A percentile compares a stretch with the other conserved stretches of the same genome.
Evolutionary conservation across 1,140 invertebrate species (phyloP).

Genomic region (Cepaea nemoralis): DNA sequence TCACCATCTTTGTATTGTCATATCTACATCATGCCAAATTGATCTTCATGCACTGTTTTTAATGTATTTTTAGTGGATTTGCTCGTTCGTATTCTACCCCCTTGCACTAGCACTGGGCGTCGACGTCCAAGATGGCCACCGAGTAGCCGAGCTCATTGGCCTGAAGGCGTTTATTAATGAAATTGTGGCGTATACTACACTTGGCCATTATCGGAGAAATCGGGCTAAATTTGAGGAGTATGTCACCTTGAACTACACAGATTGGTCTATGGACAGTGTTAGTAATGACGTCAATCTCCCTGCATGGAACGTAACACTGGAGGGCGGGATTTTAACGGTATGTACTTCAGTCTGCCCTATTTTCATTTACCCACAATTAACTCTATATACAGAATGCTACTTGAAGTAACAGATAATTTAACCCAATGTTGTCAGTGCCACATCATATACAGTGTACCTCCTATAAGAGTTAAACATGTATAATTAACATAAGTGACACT

Average conservation of each 20-base stretch:
- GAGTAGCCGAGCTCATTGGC: constrained; percentile 67
- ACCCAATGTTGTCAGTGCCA: too few species aligned
- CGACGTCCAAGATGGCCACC: constrained; percentile 58
- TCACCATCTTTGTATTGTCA: too few species aligned
- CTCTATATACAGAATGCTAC: too few species aligned
- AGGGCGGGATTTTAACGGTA: constrained; percentile 37
- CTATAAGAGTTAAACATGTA: too few species aligned
- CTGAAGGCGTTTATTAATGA: constrained; percentile 70
- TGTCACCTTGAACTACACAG: constrained; percentile 39
- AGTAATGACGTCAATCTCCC: constrained; percentile 37
- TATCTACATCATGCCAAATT: too few species aligned
- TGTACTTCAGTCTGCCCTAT: too few species aligned
- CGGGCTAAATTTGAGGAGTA: constrained; percentile 50
- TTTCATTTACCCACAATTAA: too few species aligned
- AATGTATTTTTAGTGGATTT: constrained; percentile 57
- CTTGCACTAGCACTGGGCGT: constrained; percentile 67
- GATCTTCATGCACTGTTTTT: not conserved
- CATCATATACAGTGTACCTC: too few species aligned
- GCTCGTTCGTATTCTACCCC: constrained; percentile 70
- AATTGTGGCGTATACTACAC: constrained; percentile 67
- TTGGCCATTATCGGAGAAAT: constrained; percentile 59
- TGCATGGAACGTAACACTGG: constrained; percentile 38
- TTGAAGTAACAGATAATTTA: too few species aligned
- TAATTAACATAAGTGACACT: too few species aligned
- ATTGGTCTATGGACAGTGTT: constrained; percentile 39